Conservation (phyloP, 2,797 vertebrate genomes). For the Hydrophis major region DNA sequence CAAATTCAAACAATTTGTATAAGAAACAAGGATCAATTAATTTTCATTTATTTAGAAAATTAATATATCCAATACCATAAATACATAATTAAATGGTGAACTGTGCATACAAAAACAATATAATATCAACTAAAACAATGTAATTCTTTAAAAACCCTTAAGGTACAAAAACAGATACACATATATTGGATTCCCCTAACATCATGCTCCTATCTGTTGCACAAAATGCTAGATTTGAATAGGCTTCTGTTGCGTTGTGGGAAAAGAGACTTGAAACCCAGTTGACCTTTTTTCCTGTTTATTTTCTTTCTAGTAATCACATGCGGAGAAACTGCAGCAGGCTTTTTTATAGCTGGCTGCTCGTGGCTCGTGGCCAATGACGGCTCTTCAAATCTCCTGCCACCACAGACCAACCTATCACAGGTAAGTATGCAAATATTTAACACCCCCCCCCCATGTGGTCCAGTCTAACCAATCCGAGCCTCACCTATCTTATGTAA, state of each 20-base stretch:
- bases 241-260: background rate
- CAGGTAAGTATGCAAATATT: too few species aligned
- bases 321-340: too few species aligned
- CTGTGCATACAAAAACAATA: background rate
- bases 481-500: too few species aligned
- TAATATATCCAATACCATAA: background rate
- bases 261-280: too few species aligned
- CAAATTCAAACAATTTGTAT: conserved; percentile 14
- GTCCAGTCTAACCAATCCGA: too few species aligned
- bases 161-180: background rate
- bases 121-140: background rate
- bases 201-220: background rate
- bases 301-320: too few species aligned
- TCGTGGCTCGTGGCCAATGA: too few species aligned
- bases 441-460: too few species aligned
- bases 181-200: background rate
- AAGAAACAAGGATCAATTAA: conserved; percentile 18
- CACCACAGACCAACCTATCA: too few species aligned
- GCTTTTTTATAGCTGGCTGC: too few species aligned
- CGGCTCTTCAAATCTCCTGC: too few species aligned
- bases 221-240: background rate
- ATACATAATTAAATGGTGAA: background rate
- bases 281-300: too few species aligned
- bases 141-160: background rate
- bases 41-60: background rate